Percentiles rank a stretch among this genome's conserved stretches.
phyloP scores from a whole-genome alignment of 1,140 invertebrate species.

The Diabrotica virgifera region DNA sequence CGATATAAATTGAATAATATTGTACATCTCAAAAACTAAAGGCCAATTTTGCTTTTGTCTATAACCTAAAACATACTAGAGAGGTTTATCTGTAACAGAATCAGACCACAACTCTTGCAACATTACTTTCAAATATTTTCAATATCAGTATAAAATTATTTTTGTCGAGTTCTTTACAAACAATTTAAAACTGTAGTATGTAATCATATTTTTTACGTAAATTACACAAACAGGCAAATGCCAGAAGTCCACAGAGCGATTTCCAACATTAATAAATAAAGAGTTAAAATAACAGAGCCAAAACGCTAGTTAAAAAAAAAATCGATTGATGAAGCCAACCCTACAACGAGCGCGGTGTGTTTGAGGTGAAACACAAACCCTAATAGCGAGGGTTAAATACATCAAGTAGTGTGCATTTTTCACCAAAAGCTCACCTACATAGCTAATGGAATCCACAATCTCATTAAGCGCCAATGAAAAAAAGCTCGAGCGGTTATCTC shows the following conservation, averaged over 20 bases:
- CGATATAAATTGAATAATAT: too few species aligned
- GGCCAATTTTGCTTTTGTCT: too few species aligned
- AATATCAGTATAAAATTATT: too few species aligned
- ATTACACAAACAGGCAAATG: too few species aligned
- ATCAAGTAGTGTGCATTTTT: conserved; percentile 48
- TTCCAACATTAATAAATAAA: background rate
- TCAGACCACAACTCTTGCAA: too few species aligned
- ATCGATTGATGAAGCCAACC: conserved; percentile 27
- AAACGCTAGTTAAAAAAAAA: conserved; percentile 13
- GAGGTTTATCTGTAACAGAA: too few species aligned
- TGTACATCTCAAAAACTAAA: too few species aligned
- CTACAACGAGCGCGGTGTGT: conserved; percentile 40
- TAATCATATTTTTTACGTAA: too few species aligned
- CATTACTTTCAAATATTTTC: too few species aligned
- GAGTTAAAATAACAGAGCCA: background rate
- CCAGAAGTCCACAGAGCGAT: background rate
- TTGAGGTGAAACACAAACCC: conserved; percentile 48
- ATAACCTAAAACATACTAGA: too few species aligned
- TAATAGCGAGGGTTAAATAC: conserved; percentile 47
- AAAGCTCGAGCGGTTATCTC: conserved; percentile 13
- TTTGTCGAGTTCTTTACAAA: too few species aligned
- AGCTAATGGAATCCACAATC: conserved; percentile 25
- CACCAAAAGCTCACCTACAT: conserved; percentile 35
- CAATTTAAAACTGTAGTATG: too few species aligned
- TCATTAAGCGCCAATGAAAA: conserved; percentile 21